Conservation (phyloP, 2,113 vertebrate genomes). For the Saccopteryx bilineata region DNA sequence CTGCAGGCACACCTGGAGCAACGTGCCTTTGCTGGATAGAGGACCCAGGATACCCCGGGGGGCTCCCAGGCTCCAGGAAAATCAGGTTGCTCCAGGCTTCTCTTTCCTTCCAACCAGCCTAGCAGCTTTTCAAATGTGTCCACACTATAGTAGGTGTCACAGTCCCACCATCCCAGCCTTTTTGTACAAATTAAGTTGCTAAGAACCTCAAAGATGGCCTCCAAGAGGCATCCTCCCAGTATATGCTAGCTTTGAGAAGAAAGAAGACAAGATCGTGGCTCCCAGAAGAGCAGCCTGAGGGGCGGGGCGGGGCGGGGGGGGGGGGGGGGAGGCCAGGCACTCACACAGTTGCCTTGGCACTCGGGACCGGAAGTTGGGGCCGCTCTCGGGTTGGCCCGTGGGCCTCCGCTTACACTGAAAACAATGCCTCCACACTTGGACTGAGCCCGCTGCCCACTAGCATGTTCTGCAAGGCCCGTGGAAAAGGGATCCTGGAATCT, state of each 20-base stretch:
- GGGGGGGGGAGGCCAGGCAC: too few species aligned
- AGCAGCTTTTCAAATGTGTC: not conserved
- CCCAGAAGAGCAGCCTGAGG: not conserved
- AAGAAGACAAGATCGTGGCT: not conserved
- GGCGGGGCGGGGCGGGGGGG: fast-evolving
- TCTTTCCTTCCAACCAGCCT: not conserved
- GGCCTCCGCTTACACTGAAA: not conserved
- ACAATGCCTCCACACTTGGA: too few species aligned
- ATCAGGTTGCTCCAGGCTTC: not conserved
- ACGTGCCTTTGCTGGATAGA: not conserved
- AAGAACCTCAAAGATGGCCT: not conserved
- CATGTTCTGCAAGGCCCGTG: too few species aligned
- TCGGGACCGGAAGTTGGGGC: not conserved
- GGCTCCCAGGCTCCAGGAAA: not conserved
- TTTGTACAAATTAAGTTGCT: not conserved
- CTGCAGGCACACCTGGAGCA: not conserved
- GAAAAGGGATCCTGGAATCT: not conserved
- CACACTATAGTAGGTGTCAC: not conserved
- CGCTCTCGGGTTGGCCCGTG: not conserved
- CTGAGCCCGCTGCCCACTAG: not conserved
- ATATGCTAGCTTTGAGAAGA: not conserved
- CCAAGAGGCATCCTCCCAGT: not conserved
- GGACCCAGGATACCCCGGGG: not conserved
- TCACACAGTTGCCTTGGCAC: not conserved
- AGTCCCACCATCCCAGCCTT: not conserved